phyloP scores from a whole-genome alignment of 2,113 vertebrate species.

The Oenanthe melanoleuca region DNA sequence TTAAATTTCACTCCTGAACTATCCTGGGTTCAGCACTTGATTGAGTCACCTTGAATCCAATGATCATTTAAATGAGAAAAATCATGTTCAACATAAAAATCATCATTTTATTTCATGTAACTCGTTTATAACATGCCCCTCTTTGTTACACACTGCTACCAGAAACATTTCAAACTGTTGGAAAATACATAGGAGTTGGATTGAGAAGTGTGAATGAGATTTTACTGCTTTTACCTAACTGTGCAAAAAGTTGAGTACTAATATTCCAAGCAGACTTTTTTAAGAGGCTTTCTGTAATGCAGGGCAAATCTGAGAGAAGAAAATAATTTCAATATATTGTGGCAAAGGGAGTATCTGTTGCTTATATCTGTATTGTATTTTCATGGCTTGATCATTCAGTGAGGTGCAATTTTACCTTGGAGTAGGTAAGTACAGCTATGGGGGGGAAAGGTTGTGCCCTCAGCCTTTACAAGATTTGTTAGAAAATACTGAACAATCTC shows the following conservation, averaged over 20 bases:
- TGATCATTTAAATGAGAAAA: conserved; percentile 40
- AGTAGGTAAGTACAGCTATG: not conserved
- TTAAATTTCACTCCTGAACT: conserved; percentile 29
- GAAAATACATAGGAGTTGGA: not conserved
- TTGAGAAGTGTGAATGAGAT: not conserved
- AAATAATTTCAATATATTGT: not conserved
- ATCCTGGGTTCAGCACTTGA: not conserved
- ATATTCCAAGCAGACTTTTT: not conserved
- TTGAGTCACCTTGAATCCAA: conserved; percentile 6
- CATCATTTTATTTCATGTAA: not conserved
- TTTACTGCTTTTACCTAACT: not conserved
- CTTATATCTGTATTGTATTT: not conserved
- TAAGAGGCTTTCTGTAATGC: not conserved
- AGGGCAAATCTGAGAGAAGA: not conserved
- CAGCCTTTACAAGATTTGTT: not conserved
- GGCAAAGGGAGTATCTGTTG: not conserved
- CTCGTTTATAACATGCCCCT: not conserved
- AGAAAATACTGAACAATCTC: not conserved
- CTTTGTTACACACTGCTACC: not conserved
- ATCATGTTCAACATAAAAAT: not conserved
- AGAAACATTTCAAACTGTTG: not conserved
- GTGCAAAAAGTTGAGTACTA: not conserved
- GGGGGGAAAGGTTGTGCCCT: fast-evolving
- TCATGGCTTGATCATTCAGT: not conserved
- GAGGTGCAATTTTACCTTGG: not conserved